A percentile compares a stretch with the other conserved stretches of the same genome.
phyloP scores from a whole-genome alignment of 2,113 vertebrate genomes.

The Asarcornis scutulata region DNA sequence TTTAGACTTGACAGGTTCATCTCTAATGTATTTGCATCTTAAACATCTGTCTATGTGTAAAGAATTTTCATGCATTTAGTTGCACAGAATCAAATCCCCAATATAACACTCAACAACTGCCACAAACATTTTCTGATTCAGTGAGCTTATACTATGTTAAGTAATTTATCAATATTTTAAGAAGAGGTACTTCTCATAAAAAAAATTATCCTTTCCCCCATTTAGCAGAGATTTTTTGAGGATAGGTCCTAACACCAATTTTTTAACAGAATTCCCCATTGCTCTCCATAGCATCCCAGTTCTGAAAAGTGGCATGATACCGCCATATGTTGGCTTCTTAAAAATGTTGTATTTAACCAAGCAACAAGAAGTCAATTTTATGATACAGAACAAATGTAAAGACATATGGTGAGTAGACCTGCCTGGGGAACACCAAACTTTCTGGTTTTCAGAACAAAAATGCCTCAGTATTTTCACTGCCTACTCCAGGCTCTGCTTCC shows the following conservation, averaged over 20 bases:
- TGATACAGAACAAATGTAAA: constrained; percentile 64
- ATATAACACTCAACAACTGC: not conserved
- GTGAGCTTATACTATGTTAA: not conserved
- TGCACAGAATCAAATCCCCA: not conserved
- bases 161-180: constrained; percentile 26
- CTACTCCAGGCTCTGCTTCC: constrained; percentile 31
- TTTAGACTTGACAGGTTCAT: constrained; percentile 50
- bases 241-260: not conserved
- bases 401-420: constrained; percentile 67
- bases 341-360: constrained; percentile 52
- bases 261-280: constrained; percentile 49
- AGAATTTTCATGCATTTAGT: constrained; percentile 30
- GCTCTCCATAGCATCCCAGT: not conserved
- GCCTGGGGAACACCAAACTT: constrained; percentile 51
- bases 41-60: constrained; percentile 43
- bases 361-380: constrained; percentile 55
- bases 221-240: constrained; percentile 18
- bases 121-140: constrained; percentile 1
- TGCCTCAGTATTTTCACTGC: constrained; percentile 42
- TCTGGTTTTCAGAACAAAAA: constrained; percentile 12
- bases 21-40: constrained; percentile 32
- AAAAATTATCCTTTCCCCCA: not conserved
- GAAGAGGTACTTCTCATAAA: not conserved
- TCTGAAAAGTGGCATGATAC: not conserved
- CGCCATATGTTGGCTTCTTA: constrained; percentile 44